phyloP scores from a whole-genome alignment of 2,888 invertebrate species.

The Charanyca ferruginea region DNA sequence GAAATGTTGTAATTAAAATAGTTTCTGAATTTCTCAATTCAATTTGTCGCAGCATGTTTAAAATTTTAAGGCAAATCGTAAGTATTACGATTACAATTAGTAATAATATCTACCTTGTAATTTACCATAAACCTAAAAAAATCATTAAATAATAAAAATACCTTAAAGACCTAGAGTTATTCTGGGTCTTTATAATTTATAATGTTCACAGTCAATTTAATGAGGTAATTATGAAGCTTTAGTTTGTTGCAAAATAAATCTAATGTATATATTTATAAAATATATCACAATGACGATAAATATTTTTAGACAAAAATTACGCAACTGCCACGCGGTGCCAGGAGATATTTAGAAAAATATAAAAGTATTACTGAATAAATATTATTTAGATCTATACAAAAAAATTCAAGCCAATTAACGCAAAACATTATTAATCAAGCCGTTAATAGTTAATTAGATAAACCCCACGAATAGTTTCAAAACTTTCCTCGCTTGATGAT shows the following conservation, averaged over 20 bases:
- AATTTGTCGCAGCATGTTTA: no score
- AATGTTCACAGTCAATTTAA: background rate
- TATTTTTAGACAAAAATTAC: conserved; percentile 33
- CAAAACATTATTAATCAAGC: background rate
- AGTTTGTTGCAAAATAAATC: background rate
- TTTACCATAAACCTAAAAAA: no score
- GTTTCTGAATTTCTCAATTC: no score
- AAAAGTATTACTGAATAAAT: no score
- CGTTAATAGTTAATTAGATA: background rate
- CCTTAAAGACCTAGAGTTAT: no score
- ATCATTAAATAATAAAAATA: no score
- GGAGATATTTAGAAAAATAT: background rate
- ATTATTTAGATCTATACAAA: background rate
- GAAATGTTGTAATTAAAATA: no score
- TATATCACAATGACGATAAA: background rate
- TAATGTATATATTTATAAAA: background rate
- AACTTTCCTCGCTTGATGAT: conserved; percentile 37
- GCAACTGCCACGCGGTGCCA: conserved; percentile 37
- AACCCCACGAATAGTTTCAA: conserved; percentile 29
- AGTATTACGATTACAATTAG: no score
- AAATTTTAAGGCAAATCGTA: no score
- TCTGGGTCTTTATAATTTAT: background rate
- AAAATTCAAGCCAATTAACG: rapidly evolving
- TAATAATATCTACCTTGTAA: no score
- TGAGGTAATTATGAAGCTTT: no score